These are phyloP conservation scores for Cantharis flavilabris DNA, from an alignment of 2,888 invertebrate species.

Conservation along the genomic window DNA sequence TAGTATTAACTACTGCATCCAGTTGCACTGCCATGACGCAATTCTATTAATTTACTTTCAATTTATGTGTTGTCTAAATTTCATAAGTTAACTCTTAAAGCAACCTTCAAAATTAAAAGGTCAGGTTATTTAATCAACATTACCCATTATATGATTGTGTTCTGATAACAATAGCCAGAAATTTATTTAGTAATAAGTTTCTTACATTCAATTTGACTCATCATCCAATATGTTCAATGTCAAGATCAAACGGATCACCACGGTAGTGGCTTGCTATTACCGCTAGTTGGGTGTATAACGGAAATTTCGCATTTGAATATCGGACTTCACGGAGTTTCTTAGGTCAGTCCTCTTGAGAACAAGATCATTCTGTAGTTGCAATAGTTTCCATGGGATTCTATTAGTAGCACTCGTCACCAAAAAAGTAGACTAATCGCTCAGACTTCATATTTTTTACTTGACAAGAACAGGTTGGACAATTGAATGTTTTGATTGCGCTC, in stretches of 20 bases:
- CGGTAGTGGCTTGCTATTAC: not conserved
- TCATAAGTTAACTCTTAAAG: not conserved
- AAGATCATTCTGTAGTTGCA: not conserved
- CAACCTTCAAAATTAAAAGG: not conserved
- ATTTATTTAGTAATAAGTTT: not conserved
- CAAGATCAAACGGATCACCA: not conserved
- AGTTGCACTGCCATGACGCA: conserved; percentile 44
- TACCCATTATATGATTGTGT: not conserved
- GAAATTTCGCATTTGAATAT: not conserved
- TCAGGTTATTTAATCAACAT: not conserved
- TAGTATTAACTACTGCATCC: conserved; percentile 56
- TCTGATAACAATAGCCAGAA: not conserved
- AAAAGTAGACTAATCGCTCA: not conserved
- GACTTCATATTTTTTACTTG: no score
- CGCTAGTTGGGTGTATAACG: not conserved
- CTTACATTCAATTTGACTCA: not conserved
- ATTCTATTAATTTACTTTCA: conserved; percentile 4
- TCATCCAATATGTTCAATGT: not conserved
- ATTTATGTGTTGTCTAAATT: not conserved
- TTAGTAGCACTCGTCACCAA: not conserved
- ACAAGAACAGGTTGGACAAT: no score
- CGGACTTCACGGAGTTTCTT: not conserved
- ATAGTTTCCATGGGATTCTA: not conserved
- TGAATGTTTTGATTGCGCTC: no score
- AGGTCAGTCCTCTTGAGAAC: not conserved